Evolutionary conservation across 1,140 invertebrate genomes (phyloP), one percentile per base, ranked within the genome.

Genomic region (Cotesia chilonis): DNA sequence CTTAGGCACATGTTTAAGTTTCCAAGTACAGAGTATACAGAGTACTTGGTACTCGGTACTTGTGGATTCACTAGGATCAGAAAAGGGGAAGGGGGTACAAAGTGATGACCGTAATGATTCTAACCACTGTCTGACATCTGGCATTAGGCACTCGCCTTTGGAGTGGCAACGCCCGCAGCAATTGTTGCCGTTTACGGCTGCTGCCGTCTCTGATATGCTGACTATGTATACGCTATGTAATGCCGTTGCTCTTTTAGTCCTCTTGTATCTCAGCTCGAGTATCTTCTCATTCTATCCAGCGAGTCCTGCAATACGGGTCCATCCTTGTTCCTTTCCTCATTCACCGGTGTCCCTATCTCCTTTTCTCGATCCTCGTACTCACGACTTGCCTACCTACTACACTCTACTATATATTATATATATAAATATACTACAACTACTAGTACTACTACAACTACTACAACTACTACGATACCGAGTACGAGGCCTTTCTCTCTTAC

Each of bases 101-200:
- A 84, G 81, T 81, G 81, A 82, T 81, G 80, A 82, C 75, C 77
- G 81, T 82, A 82, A 82, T 83, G 81, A 81, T 76, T 80, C 76
- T 83, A 83, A 83, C 81, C 78, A 83, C 78, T 76, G 81, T 81
- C 80, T 78, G 81, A 82, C 82, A 84, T 82, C 82, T 83, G 83
- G 83, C 81, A 84, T 84, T 84, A 84, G 83, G 77, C 79, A 78
- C 74, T 81, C 71, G 71, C 74, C 77, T 83, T 79, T 82, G 76
- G 79, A 83, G 82, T 84, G 81, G 79, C 80, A 83, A 83, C 83
- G 81, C 82, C 78, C 80, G 82, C 78, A 81, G 82, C 83, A 80
- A 84, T 84, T 83, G 80, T 83, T 83, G 79, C 81, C 79, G 77
- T 83, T 82, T 83, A 83, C 80, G 81, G 41, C 41, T 47, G 80